Base-by-base conservation (phyloP, 2,113 vertebrate genomes). In the Petaurus breviceps region DNA sequence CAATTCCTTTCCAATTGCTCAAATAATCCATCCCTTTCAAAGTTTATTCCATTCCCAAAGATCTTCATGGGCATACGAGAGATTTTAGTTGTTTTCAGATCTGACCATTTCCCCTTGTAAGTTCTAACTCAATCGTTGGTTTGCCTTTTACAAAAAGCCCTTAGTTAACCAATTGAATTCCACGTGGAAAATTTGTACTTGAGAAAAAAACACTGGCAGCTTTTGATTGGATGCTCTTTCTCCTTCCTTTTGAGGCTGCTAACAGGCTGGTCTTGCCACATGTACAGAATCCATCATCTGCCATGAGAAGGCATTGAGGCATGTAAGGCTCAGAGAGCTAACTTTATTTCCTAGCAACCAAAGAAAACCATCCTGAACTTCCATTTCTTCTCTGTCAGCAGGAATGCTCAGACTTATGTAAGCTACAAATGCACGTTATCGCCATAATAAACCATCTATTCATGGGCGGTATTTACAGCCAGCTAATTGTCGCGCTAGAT, bases 341-440 rank as follows among this genome's bases (percentile, higher is more conserved):
- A 97, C 97, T 98, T 97, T 97, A 98, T 98, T 99, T 98, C 98
- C 98, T 98, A 99, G 98, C 98, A 98, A 98, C 98, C 95, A 0
- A 97, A 97, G 94, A 97, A 98, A 98, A 98, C 96, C 97, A 97
- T 97, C 95, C 95, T 96, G 97, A 95, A 93, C 97, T 96, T 95
- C 96, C 97, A 97, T 98, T 98, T 98, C 96, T 97, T 96, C 97
- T 94, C 97, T 98, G 98, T 98, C 98, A 98, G 98, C 98, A 97
- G 98, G 98, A 98, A 98, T 96, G 96, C 96, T 94, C 97, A 97
- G 98, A 98, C 98, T 98, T 98, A 98, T 98, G 98, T 97, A 98
- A 96, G 97, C 98, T 95, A 96, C 98, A 97, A 98, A 98, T 53
- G 68, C 97, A 96, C 95, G 92, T 98, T 98, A 98, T 98, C 98